Evolutionary conservation across 2,888 invertebrate genomes (phyloP).

Genomic region (Pogonocherus hispidulus): DNA sequence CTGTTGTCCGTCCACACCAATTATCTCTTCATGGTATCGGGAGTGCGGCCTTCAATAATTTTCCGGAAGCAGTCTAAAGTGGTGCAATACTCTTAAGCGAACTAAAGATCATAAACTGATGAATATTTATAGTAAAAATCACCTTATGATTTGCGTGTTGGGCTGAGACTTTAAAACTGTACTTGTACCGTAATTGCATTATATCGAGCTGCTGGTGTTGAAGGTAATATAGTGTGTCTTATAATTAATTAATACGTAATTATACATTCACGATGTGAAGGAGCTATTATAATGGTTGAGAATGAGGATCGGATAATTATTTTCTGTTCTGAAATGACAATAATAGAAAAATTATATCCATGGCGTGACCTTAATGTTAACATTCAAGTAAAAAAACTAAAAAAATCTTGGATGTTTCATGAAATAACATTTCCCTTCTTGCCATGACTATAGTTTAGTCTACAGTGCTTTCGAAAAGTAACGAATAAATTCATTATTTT

Average conservation of each 20-base stretch:
- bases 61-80: conserved; percentile 1
- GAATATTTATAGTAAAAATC: conserved; percentile 21
- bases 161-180: not conserved
- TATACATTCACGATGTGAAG: not conserved
- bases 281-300: not conserved
- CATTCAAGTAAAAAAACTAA: too few relatives aligned
- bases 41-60: not conserved
- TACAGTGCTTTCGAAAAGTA: too few relatives aligned
- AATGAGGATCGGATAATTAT: not conserved
- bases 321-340: not conserved
- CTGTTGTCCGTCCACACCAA: not conserved
- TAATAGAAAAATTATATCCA: not conserved
- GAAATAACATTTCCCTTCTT: too few relatives aligned
- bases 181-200: conserved; percentile 7
- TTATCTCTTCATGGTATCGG: conserved; percentile 8
- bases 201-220: not conserved
- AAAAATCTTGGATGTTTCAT: too few relatives aligned
- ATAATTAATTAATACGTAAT: conserved; percentile 1
- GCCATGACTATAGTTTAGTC: too few relatives aligned
- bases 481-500: too few relatives aligned
- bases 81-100: conserved; percentile 21
- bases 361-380: not conserved
- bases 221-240: not conserved
- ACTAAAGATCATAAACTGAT: not conserved
- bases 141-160: conserved; percentile 6